A percentile compares a stretch with the other conserved stretches of the same genome.
Evolutionary conservation across 1,140 invertebrate species (phyloP).

Genomic region (Euura lappo): DNA sequence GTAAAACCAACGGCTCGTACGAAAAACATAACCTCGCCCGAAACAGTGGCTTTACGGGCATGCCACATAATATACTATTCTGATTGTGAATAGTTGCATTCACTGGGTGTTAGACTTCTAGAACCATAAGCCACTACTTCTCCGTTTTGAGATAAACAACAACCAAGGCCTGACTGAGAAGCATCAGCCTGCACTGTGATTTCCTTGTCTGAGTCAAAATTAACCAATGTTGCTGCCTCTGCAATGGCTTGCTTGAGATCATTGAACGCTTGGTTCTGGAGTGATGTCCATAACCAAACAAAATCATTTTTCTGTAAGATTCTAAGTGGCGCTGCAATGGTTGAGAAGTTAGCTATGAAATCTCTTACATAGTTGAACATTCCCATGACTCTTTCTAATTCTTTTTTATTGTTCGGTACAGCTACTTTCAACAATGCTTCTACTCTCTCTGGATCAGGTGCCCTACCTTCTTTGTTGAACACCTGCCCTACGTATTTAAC

Average conservation of each 20-base stretch:
- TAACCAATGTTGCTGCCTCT: not conserved
- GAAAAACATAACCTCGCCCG: no score
- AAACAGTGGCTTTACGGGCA: no score
- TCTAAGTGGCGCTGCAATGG: not conserved
- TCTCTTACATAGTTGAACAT: not conserved
- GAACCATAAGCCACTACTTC: not conserved
- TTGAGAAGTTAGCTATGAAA: not conserved
- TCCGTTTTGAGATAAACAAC: slow-evolving; percentile 33
- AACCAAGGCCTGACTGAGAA: slow-evolving; percentile 33
- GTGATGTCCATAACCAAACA: not conserved
- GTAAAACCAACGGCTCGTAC: no score
- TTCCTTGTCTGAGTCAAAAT: slow-evolving; percentile 34
- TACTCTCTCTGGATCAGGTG: not conserved
- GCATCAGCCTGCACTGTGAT: slow-evolving; percentile 42
- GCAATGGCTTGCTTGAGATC: not conserved
- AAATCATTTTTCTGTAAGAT: not conserved
- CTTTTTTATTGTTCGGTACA: not conserved
- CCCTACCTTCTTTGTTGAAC: not conserved
- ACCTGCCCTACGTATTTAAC: not conserved
- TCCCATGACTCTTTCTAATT: not conserved
- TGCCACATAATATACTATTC: no score
- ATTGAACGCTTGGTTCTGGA: not conserved
- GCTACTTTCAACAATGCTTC: not conserved
- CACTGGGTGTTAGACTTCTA: not conserved
- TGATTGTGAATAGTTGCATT: slow-evolving; percentile 17